Percentiles rank a stretch among this genome's conserved stretches.
Conservation (phyloP, 2,113 vertebrate genomes). For the Meleagris gallopavo region DNA sequence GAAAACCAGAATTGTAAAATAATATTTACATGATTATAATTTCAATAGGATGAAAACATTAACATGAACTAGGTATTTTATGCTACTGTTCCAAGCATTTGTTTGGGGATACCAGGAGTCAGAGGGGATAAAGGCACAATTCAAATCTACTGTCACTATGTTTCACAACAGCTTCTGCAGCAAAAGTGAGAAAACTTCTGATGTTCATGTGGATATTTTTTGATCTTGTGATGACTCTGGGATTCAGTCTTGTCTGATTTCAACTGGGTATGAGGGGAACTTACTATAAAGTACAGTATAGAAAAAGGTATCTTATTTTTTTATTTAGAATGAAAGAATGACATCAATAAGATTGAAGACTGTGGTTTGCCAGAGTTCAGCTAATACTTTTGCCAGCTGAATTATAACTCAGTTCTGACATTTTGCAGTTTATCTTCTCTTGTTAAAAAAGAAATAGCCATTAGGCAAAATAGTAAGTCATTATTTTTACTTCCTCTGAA, state of each 20-base stretch:
- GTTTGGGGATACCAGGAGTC: background rate
- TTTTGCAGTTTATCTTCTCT: background rate
- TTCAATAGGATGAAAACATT: background rate
- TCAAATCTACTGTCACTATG: background rate
- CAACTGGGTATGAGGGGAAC: background rate
- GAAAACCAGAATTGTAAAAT: background rate
- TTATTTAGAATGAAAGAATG: background rate
- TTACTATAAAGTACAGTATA: background rate
- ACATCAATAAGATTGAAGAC: background rate
- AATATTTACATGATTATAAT: background rate
- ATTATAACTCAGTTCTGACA: background rate
- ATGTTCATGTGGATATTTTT: background rate
- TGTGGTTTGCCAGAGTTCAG: background rate
- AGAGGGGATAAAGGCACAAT: background rate
- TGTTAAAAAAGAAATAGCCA: background rate
- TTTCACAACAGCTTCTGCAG: background rate
- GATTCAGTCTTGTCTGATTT: background rate
- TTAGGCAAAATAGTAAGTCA: background rate
- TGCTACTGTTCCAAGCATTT: too few species aligned
- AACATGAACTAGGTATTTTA: background rate
- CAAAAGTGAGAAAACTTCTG: background rate
- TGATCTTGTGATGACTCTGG: background rate
- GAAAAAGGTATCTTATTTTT: background rate
- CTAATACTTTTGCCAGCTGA: background rate
- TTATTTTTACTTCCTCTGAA: conserved; percentile 14